Conservation (phyloP, 2,888 invertebrate species). For the Steromphala cineraria region DNA sequence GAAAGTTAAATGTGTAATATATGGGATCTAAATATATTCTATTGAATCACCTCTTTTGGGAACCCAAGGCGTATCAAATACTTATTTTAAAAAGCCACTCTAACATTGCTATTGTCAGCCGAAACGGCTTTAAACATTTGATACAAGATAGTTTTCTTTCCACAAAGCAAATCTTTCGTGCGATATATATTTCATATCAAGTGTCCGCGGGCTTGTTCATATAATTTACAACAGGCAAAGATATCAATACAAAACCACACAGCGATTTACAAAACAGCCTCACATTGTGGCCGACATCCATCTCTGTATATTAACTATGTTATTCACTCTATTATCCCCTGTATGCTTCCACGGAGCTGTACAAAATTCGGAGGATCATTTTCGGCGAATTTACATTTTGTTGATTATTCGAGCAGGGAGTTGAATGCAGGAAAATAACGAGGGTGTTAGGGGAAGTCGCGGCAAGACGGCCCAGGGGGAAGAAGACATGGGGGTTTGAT, state of each 20-base stretch:
- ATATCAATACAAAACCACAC: constrained; percentile 1
- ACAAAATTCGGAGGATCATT: neutral
- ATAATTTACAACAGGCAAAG: constrained; percentile 5
- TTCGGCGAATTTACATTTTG: constrained; percentile 15
- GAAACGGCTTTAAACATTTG: constrained; percentile 2
- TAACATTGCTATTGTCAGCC: constrained; percentile 3
- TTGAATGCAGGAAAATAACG: constrained; percentile 15
- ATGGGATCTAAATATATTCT: neutral
- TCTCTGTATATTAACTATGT: constrained; percentile 6
- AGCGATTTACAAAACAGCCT: constrained; percentile 10
- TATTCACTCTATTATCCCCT: constrained; percentile 2
- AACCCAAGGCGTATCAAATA: constrained; percentile 9
- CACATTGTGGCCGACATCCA: neutral
- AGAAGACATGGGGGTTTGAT: neutral
- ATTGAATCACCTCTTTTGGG: neutral
- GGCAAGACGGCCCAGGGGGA: neutral
- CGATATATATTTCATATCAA: constrained; percentile 6
- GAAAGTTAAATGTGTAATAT: constrained; percentile 7
- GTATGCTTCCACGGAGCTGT: neutral
- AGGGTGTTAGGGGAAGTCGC: neutral
- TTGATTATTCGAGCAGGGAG: neutral
- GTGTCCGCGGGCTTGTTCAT: neutral
- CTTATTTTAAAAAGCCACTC: neutral
- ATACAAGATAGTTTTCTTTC: constrained; percentile 4
- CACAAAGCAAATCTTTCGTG: constrained; percentile 6